Conservation (phyloP, 2,113 vertebrate species). For the Piprites chloris region DNA sequence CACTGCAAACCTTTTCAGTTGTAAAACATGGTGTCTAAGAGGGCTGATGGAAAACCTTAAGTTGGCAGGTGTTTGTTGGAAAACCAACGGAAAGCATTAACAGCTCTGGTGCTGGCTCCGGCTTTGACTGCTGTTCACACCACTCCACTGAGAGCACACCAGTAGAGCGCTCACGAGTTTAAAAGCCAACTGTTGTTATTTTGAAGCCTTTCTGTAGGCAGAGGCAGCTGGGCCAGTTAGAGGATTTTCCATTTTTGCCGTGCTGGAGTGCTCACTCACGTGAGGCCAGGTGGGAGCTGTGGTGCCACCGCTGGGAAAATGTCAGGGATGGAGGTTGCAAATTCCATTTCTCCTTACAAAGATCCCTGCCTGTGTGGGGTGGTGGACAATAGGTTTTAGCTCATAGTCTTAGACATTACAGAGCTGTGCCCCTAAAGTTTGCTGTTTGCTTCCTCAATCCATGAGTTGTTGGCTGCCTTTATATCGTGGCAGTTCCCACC, state of each 20-base stretch:
- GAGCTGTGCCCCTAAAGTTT: neutral
- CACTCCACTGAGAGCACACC: neutral
- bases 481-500: neutral
- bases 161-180: neutral
- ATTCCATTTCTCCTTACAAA: neutral
- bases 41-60: neutral
- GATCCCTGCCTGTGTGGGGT: neutral
- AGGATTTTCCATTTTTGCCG: neutral
- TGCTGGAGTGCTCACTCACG: neutral
- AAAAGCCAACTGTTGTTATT: neutral
- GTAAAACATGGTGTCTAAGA: neutral
- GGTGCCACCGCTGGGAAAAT: neutral
- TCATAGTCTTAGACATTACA: fast-evolving
- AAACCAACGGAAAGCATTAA: neutral
- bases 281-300: neutral
- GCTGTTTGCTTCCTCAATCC: neutral
- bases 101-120: neutral
- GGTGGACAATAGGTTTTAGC: neutral
- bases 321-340: neutral
- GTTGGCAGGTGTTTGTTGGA: neutral
- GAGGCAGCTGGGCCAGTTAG: neutral
- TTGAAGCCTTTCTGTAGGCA: neutral
- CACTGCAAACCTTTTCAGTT: neutral
- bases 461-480: neutral
- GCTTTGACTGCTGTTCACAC: neutral